phyloP scores from a whole-genome alignment of 2,113 vertebrate species.

The Ascaphus truei region DNA sequence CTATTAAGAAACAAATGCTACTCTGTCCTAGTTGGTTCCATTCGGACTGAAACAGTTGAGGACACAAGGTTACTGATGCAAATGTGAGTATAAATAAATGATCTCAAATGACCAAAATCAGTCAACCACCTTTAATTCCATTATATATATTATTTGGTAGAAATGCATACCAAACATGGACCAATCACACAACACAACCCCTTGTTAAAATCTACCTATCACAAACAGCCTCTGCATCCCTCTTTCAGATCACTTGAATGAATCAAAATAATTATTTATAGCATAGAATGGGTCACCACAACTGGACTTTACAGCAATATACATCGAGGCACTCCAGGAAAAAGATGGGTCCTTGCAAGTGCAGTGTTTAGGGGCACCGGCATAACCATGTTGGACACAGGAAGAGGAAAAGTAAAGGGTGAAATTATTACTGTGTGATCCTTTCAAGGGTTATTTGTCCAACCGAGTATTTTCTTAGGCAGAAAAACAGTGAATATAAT shows the following conservation, averaged over 20 bases:
- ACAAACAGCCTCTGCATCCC: conserved; percentile 36
- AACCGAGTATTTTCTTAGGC: background rate
- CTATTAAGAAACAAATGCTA: no score
- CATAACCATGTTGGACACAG: background rate
- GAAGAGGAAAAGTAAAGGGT: background rate
- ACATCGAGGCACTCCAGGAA: conserved; percentile 66
- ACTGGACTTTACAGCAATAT: conserved; percentile 58
- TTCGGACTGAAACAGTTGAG: no score
- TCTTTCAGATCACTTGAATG: conserved; percentile 56
- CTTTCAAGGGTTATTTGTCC: background rate
- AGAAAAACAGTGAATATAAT: background rate
- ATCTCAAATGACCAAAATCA: no score
- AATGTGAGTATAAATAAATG: no score
- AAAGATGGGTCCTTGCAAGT: conserved; percentile 46
- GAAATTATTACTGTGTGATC: background rate
- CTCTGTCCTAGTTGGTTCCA: no score
- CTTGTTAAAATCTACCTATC: background rate
- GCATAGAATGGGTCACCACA: conserved; percentile 56
- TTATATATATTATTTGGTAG: background rate
- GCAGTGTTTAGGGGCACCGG: conserved; percentile 19
- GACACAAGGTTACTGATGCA: no score
- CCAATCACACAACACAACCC: background rate
- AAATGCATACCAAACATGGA: background rate
- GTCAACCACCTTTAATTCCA: no score
- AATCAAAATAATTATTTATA: conserved; percentile 56